These are phyloP conservation scores for Hyposoter dolosus DNA, from an alignment of 2,888 invertebrate species.

Conservation along the genomic window DNA sequence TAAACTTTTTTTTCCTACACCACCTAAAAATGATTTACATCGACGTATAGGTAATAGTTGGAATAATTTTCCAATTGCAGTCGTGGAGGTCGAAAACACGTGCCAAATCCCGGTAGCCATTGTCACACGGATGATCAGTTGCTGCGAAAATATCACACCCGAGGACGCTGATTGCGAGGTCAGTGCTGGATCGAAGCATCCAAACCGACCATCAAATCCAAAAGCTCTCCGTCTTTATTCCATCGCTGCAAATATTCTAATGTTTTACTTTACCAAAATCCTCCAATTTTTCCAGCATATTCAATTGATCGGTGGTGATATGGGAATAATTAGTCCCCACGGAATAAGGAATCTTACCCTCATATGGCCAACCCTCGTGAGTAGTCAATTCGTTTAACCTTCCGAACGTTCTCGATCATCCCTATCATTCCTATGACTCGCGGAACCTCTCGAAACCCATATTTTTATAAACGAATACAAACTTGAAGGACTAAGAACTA, in stretches of 20 bases:
- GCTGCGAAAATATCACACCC: constrained; percentile 70
- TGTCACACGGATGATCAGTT: constrained; percentile 69
- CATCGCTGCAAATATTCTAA: background rate
- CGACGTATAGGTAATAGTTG: background rate
- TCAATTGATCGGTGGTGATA: constrained; percentile 72
- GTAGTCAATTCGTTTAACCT: constrained; percentile 26
- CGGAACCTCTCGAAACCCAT: background rate
- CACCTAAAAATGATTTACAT: background rate
- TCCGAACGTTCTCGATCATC: constrained; percentile 23
- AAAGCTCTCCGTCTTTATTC: background rate
- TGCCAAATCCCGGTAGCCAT: constrained; percentile 63
- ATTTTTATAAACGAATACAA: background rate
- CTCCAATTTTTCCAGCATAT: constrained; percentile 67
- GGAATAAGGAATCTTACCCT: constrained; percentile 69
- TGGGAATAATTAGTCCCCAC: constrained; percentile 63
- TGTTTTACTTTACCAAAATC: background rate
- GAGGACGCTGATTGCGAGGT: constrained; percentile 71
- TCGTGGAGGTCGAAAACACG: constrained; percentile 69
- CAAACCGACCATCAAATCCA: background rate
- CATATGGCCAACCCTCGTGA: constrained; percentile 72
- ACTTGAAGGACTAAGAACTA: constrained; percentile 6
- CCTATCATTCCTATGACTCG: constrained; percentile 16
- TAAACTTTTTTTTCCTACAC: background rate
- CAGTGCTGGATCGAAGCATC: constrained; percentile 32
- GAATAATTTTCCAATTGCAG: constrained; percentile 64